phyloP scores from a whole-genome alignment of 1,140 invertebrate genomes.

The Drosophila ironensis region DNA sequence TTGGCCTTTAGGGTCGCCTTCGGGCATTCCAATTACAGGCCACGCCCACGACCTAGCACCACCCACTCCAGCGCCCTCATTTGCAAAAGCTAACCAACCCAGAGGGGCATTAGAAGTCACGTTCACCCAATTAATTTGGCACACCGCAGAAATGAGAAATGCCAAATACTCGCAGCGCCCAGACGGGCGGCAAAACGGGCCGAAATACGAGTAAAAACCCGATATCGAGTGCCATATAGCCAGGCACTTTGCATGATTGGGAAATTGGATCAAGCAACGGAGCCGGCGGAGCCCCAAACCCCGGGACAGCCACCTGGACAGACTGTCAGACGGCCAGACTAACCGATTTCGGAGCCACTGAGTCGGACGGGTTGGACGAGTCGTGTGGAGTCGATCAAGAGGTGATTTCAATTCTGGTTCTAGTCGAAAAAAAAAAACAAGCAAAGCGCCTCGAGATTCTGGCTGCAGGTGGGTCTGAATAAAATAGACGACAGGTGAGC shows the following conservation, averaged over 20 bases:
- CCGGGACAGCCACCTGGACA: background rate
- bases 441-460: too few relatives aligned
- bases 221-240: slow-evolving; percentile 16
- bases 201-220: background rate
- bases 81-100: too few relatives aligned
- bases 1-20: background rate
- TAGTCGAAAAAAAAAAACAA: slow-evolving; percentile 14
- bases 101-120: background rate
- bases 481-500: background rate
- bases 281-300: background rate
- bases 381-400: slow-evolving; percentile 33
- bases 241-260: slow-evolving; percentile 44
- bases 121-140: slow-evolving; percentile 26
- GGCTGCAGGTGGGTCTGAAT: too few relatives aligned
- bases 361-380: slow-evolving; percentile 42
- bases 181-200: background rate
- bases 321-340: background rate
- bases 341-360: slow-evolving; percentile 16
- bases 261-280: slow-evolving; percentile 55
- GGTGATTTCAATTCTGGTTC: slow-evolving; percentile 48
- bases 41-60: background rate
- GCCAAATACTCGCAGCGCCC: background rate
- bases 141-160: background rate
- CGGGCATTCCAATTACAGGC: background rate
- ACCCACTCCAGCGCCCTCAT: background rate